These are phyloP conservation scores for Sicus ferrugineus DNA, from an alignment of 2,888 invertebrate genomes.

Conservation along the genomic window DNA sequence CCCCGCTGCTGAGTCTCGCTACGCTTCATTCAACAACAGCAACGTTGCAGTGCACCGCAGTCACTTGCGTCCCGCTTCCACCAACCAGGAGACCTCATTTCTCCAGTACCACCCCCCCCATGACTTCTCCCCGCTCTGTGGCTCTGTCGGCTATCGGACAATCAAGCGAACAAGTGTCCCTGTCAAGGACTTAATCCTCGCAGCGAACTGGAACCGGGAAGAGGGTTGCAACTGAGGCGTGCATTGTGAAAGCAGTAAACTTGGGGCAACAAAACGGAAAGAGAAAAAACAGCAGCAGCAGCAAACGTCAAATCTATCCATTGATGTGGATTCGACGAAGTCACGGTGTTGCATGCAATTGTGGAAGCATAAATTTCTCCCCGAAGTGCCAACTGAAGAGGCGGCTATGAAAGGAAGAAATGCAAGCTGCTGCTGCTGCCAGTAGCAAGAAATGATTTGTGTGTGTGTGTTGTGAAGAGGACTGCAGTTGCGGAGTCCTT, in stretches of 20 bases:
- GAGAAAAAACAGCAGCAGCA: neutral
- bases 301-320: slow-evolving; percentile 15
- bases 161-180: slow-evolving; percentile 18
- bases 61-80: neutral
- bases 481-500: no score
- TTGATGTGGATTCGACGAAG: neutral
- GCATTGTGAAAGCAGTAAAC: neutral
- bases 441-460: slow-evolving; percentile 24
- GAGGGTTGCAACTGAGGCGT: neutral
- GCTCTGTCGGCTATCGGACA: slow-evolving; percentile 7
- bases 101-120: no score
- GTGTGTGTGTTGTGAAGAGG: no score
- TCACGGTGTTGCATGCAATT: neutral
- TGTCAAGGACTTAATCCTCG: slow-evolving; percentile 20
- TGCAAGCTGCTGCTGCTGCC: slow-evolving; percentile 1
- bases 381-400: neutral
- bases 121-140: neutral
- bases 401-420: neutral
- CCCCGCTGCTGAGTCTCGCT: neutral
- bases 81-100: no score
- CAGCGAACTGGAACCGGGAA: slow-evolving; percentile 10
- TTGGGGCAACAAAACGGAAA: neutral
- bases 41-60: neutral
- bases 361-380: slow-evolving; percentile 13
- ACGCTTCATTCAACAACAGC: slow-evolving; percentile 1